Conservation (phyloP, 2,113 vertebrate genomes). For the Isurus oxyrinchus region DNA sequence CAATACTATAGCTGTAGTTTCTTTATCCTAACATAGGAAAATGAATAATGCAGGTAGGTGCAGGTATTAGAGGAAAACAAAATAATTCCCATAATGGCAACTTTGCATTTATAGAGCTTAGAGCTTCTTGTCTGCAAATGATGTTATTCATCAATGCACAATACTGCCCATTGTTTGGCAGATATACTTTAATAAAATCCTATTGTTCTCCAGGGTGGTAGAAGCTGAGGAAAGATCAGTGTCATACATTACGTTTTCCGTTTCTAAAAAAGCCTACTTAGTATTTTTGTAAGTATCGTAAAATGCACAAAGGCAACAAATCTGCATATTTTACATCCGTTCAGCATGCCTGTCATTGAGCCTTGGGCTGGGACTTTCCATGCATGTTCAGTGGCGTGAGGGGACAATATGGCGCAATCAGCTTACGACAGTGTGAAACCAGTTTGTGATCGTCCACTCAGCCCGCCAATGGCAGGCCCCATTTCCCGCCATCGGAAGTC, state of each 20-base stretch:
- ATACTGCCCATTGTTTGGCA: not conserved
- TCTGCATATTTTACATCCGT: not conserved
- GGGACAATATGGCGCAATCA: no score
- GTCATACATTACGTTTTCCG: not conserved
- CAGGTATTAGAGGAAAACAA: not conserved
- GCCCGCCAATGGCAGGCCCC: no score
- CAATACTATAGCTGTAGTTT: not conserved
- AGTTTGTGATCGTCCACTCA: no score
- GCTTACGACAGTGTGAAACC: no score
- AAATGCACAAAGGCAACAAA: not conserved
- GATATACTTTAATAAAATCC: constrained; percentile 23
- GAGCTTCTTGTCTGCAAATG: not conserved
- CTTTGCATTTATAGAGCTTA: not conserved
- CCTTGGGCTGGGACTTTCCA: not conserved
- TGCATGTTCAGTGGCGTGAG: no score
- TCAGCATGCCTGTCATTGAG: not conserved
- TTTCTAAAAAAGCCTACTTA: constrained; percentile 24
- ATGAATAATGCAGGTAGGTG: not conserved
- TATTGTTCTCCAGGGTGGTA: constrained; percentile 10
- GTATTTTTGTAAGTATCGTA: not conserved
- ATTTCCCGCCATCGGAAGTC: no score
- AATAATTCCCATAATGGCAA: constrained; percentile 22
- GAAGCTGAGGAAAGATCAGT: not conserved
- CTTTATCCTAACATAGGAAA: not conserved
- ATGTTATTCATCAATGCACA: constrained; percentile 29